phyloP scores from a whole-genome alignment of 2,888 invertebrate genomes.

The Lasioglossum marginatum region DNA sequence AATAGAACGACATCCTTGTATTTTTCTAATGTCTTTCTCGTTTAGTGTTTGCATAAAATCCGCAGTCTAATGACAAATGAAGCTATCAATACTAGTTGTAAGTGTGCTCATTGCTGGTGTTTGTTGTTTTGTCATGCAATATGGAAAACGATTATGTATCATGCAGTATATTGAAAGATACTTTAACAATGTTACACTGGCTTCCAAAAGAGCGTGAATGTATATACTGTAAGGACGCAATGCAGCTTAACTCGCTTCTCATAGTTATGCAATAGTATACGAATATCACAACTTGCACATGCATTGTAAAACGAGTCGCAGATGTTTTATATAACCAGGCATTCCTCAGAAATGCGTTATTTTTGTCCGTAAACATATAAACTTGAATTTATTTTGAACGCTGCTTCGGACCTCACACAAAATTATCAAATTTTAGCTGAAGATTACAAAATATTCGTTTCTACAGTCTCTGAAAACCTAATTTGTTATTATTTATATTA shows the following conservation, averaged over 20 bases:
- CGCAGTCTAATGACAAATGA: conserved; percentile 2
- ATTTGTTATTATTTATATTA: not conserved
- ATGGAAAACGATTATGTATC: conserved; percentile 12
- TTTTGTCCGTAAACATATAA: conserved; percentile 23
- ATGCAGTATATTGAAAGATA: conserved; percentile 26
- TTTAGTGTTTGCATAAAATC: too few relatives aligned
- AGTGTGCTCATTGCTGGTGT: not conserved
- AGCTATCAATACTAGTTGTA: conserved; percentile 11
- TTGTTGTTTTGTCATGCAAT: conserved; percentile 8
- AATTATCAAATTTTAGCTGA: not conserved
- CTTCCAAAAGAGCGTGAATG: conserved; percentile 15
- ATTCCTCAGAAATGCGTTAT: conserved; percentile 32
- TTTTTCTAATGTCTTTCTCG: too few relatives aligned
- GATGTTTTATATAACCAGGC: conserved; percentile 49
- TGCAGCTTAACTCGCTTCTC: conserved; percentile 31
- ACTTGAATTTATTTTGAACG: conserved; percentile 15
- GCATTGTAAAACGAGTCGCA: conserved; percentile 39
- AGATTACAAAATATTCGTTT: not conserved
- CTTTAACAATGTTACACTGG: conserved; percentile 6
- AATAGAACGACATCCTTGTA: too few relatives aligned
- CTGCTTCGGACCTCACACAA: not conserved
- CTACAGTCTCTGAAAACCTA: not conserved
- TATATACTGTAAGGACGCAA: conserved; percentile 25
- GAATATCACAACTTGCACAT: conserved; percentile 35
- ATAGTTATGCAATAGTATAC: conserved; percentile 43